Percentiles rank a stretch among this genome's conserved stretches.
Conservation (phyloP, 2,113 vertebrate genomes). For the Proterorhinus semilunaris region DNA sequence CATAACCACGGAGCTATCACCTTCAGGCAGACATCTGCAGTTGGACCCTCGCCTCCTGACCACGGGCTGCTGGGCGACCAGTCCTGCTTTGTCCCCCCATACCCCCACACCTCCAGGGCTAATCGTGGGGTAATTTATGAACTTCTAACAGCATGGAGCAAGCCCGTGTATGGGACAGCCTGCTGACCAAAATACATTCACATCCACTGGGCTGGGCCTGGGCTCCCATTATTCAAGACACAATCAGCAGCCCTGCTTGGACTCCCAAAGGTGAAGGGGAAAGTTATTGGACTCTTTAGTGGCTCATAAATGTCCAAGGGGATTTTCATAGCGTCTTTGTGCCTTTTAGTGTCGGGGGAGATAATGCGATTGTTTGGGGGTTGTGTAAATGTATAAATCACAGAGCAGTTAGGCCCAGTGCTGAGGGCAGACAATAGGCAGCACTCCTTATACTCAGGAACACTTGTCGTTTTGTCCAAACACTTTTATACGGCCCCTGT, state of each 20-base stretch:
- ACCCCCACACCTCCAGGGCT: slow-evolving; percentile 61
- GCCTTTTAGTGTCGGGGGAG: slow-evolving; percentile 66
- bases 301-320: slow-evolving; percentile 78
- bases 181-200: slow-evolving; percentile 75
- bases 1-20: slow-evolving; percentile 34
- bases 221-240: slow-evolving; percentile 64
- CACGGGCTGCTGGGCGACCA: slow-evolving; percentile 55
- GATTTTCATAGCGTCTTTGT: slow-evolving; percentile 72
- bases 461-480: slow-evolving; percentile 60
- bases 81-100: slow-evolving; percentile 57
- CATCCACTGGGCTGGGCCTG: slow-evolving; percentile 53
- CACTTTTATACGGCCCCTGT: slow-evolving; percentile 55
- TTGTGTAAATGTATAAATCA: slow-evolving; percentile 77
- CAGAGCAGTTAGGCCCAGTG: slow-evolving; percentile 44
- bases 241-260: slow-evolving; percentile 64
- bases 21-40: slow-evolving; percentile 69
- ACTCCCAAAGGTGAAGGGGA: slow-evolving; percentile 73
- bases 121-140: slow-evolving; percentile 81
- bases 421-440: slow-evolving; percentile 57
- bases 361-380: slow-evolving; percentile 74
- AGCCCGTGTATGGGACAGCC: slow-evolving; percentile 73
- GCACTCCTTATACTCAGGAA: slow-evolving; percentile 52
- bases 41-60: slow-evolving; percentile 44
- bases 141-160: slow-evolving; percentile 74
- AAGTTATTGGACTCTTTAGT: slow-evolving; percentile 82